phyloP scores from a whole-genome alignment of 2,797 vertebrate species.

The Cyprinella venusta region DNA sequence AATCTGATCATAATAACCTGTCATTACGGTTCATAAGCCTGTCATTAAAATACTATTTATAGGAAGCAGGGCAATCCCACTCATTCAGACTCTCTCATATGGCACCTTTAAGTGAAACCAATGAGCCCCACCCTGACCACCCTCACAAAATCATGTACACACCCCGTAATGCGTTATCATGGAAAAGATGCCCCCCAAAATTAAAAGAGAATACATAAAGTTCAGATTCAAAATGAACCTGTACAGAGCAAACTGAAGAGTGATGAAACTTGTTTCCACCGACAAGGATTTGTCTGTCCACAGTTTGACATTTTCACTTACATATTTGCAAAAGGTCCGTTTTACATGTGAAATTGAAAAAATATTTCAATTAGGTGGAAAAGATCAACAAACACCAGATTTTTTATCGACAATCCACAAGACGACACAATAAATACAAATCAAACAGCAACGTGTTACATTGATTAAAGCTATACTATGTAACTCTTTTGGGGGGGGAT shows the following conservation, averaged over 20 bases:
- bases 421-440: background rate
- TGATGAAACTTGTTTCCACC: no score
- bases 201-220: background rate
- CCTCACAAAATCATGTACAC: conserved; percentile 34
- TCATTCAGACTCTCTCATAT: conserved; percentile 17
- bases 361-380: background rate
- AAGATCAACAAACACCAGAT: background rate
- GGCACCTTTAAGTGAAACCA: conserved; percentile 15
- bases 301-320: no score
- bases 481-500: no score
- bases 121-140: conserved; percentile 57
- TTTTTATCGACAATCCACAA: background rate
- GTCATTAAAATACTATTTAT: conserved; percentile 61
- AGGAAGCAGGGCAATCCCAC: conserved; percentile 44
- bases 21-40: conserved; percentile 55
- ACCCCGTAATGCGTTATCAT: background rate
- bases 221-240: background rate
- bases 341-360: background rate
- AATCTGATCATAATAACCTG: conserved; percentile 44
- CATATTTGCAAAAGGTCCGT: no score
- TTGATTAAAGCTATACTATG: background rate
- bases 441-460: background rate
- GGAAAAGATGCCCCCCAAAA: background rate
- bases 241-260: background rate
- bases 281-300: background rate